Evolutionary conservation across 2,797 vertebrate genomes (phyloP).

Genomic region (Sternotherus odoratus): DNA sequence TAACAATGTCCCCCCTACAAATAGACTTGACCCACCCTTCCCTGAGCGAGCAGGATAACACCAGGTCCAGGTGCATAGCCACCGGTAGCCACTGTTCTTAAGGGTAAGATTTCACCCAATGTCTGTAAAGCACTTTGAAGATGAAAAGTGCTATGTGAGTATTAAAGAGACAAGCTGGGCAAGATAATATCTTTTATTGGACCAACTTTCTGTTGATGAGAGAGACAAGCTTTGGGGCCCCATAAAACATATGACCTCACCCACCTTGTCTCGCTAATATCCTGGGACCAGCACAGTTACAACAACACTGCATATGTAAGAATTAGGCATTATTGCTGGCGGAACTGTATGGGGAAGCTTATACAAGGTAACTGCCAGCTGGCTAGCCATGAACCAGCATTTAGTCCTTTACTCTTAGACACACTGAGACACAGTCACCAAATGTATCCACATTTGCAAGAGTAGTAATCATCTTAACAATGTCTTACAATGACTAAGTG

Average conservation of each 20-base stretch:
- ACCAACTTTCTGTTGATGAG: neutral
- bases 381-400: neutral
- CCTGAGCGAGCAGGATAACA: fast-evolving
- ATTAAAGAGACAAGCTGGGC: neutral
- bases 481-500: neutral
- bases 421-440: neutral
- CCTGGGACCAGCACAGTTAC: neutral
- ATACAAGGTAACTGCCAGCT: neutral
- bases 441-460: neutral
- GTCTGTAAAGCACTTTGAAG: neutral
- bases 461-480: neutral
- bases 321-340: neutral
- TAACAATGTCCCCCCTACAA: fast-evolving
- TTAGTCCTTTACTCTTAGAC: neutral
- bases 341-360: neutral
- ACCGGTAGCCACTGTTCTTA: neutral
- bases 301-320: neutral
- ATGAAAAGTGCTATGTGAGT: neutral
- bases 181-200: neutral
- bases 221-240: too few species aligned
- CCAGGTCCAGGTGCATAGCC: neutral
- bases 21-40: fast-evolving
- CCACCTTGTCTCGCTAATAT: too few species aligned
- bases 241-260: too few species aligned
- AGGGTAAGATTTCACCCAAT: fast-evolving